Evolutionary conservation across 2,113 vertebrate genomes (phyloP), one percentile per base, ranked within the genome.

Genomic region (Rutilus rutilus): DNA sequence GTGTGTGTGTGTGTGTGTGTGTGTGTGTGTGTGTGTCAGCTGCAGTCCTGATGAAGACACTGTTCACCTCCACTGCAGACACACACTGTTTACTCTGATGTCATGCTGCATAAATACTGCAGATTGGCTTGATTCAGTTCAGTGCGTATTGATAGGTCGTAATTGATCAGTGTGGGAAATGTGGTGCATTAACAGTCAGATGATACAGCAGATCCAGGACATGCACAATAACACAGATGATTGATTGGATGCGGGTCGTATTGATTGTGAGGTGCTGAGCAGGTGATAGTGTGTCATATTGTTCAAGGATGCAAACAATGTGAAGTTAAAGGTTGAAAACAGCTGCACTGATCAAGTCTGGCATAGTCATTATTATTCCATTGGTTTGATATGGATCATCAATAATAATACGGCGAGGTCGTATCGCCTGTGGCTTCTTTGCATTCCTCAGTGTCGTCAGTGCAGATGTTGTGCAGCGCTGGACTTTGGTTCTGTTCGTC

Each of bases 251-350:
- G 69, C 39, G 10, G 9, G 4, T 1, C 6, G 69, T 73, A 5
- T 45, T 74, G 71, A 47, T 74, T 45, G 39, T 45, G 21, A 65
- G 69, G 10, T 45, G 39, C 19, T 23, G 67, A 71, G 33, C 65
- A 36, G 59, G 21, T 60, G 59, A 6, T 15, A 0, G 19, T 9
- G 57, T n/a, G 21, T 4, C 19, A 23, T 21, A 15, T 17, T 52
- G 5, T 52, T 5, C 1, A 4, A 15, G 50, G 50, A 52, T 52
- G 84, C 39, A 54, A 39, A 65, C 69, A 80, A 87, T 83, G 78
- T 76, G 87, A 80, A 90, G 85, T 85, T 85, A 12, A 42, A 36
- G 19, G 11, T 27, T 84, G 85, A 65, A 74, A 88, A 80, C 79
- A 3, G 62, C 25, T n/a, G 23, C 9, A n/a, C n/a, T 60, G 59